Percentiles rank a stretch among this genome's conserved stretches.
Conservation (phyloP, 2,797 vertebrate genomes). For the Ambastaia sidthimunki region DNA sequence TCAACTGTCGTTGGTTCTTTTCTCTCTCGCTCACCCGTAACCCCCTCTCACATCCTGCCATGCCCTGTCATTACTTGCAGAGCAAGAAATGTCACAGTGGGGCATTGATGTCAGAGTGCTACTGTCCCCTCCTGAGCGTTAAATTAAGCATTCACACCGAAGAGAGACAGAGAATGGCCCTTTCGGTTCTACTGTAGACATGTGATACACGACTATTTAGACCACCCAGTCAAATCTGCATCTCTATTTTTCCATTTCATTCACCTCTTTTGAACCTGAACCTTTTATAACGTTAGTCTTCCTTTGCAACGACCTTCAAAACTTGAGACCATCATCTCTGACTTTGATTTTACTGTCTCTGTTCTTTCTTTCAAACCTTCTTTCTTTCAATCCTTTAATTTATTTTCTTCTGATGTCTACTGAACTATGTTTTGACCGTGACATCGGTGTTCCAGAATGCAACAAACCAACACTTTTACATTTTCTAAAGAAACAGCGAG, state of each 20-base stretch:
- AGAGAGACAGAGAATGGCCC: slow-evolving; percentile 57
- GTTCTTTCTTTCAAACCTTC: background rate
- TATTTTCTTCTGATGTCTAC: background rate
- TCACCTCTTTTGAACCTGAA: background rate
- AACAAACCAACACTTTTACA: background rate
- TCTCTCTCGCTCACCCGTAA: slow-evolving; percentile 9
- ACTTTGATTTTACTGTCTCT: background rate
- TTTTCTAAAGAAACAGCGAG: background rate
- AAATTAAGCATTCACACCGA: slow-evolving; percentile 60
- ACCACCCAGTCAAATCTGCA: slow-evolving; percentile 54
- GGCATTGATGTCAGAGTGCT: slow-evolving; percentile 44
- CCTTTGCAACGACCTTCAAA: slow-evolving; percentile 14
- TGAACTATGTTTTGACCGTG: background rate
- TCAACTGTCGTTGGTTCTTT: background rate
- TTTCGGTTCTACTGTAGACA: slow-evolving; percentile 64
- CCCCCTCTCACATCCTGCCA: slow-evolving; percentile 27
- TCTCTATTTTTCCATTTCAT: slow-evolving; percentile 40
- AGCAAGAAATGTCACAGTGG: slow-evolving; percentile 51
- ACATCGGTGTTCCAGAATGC: background rate
- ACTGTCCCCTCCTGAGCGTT: slow-evolving; percentile 55
- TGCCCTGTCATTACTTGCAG: slow-evolving; percentile 39
- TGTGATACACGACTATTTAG: slow-evolving; percentile 54
- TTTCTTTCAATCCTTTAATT: background rate
- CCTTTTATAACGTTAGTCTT: background rate
- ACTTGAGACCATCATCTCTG: background rate